These are phyloP conservation scores for Neosilurus hyrtlii DNA, from an alignment of 2,797 vertebrate species.

Conservation along the genomic window DNA sequence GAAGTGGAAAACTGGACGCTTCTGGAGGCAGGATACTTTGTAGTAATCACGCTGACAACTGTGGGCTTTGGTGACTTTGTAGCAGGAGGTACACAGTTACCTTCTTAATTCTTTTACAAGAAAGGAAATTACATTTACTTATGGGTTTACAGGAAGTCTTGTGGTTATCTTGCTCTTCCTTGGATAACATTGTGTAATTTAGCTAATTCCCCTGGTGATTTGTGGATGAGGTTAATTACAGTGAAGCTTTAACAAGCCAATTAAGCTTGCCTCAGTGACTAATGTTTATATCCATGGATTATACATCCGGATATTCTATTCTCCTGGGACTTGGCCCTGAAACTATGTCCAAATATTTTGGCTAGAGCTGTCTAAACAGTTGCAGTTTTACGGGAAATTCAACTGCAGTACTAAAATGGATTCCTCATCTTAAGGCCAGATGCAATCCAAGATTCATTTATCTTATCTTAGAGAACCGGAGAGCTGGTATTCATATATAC, in stretches of 20 bases:
- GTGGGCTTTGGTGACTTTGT: conserved; percentile 92
- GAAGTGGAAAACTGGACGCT: conserved; percentile 81
- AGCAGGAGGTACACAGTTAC: conserved; percentile 75
- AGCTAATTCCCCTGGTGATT: conserved; percentile 34
- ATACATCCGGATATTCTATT: conserved; percentile 8
- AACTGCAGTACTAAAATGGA: background rate
- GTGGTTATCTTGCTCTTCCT: conserved; percentile 31
- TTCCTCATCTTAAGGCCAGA: background rate
- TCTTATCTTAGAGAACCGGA: conserved; percentile 68
- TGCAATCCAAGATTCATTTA: conserved; percentile 3
- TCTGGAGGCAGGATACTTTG: conserved; percentile 86
- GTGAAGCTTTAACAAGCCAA: conserved; percentile 23
- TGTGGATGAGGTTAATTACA: conserved; percentile 42
- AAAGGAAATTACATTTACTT: conserved; percentile 32
- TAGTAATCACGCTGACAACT: conserved; percentile 90
- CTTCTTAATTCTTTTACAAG: conserved; percentile 30
- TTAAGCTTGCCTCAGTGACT: conserved; percentile 21
- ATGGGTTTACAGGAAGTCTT: conserved; percentile 43
- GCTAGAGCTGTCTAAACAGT: conserved; percentile 15
- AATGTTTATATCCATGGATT: conserved; percentile 21
- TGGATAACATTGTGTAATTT: conserved; percentile 36
- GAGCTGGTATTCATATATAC: conserved; percentile 69
- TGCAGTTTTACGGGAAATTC: conserved; percentile 3
- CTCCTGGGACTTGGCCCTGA: background rate
- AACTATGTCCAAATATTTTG: conserved; percentile 20